phyloP scores from a whole-genome alignment of 2,113 vertebrate genomes.

The Seriola dumerili region DNA sequence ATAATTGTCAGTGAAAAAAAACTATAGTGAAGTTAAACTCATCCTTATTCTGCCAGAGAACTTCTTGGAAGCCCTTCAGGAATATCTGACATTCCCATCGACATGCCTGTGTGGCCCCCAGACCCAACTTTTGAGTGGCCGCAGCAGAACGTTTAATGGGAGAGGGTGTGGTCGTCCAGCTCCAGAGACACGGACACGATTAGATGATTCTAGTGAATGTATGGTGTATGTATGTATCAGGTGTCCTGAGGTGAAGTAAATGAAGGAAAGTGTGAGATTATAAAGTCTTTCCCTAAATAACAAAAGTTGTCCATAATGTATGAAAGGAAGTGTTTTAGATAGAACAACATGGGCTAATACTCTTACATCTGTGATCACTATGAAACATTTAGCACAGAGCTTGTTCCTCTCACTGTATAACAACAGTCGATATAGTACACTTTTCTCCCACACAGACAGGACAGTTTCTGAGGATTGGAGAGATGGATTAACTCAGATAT shows the following conservation, averaged over 20 bases:
- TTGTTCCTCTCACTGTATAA: too few relatives aligned
- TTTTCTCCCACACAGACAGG: not conserved
- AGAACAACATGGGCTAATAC: too few relatives aligned
- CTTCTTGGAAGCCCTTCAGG: conserved; percentile 3
- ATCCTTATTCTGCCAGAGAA: not conserved
- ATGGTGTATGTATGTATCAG: conserved; percentile 50
- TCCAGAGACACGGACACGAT: not conserved
- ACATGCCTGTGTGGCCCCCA: not conserved
- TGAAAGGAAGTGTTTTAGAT: too few relatives aligned
- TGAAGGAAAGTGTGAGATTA: conserved; percentile 60
- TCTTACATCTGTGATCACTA: too few relatives aligned
- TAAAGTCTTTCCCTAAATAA: conserved; percentile 18
- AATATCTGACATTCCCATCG: conserved; percentile 6
- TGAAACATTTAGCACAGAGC: too few relatives aligned
- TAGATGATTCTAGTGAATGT: not conserved
- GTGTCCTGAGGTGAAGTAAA: conserved; percentile 44
- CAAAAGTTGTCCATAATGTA: too few relatives aligned
- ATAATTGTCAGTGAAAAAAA: not conserved
- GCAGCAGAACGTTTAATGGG: not conserved
- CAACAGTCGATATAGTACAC: too few relatives aligned
- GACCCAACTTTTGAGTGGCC: not conserved
- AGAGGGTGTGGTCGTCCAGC: not conserved
- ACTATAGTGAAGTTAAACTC: conserved; percentile 1
- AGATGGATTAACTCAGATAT: not conserved
- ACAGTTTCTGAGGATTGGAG: not conserved